These are phyloP conservation scores for Euthynnus affinis DNA, from an alignment of 2,797 vertebrate genomes.

Conservation along the genomic window DNA sequence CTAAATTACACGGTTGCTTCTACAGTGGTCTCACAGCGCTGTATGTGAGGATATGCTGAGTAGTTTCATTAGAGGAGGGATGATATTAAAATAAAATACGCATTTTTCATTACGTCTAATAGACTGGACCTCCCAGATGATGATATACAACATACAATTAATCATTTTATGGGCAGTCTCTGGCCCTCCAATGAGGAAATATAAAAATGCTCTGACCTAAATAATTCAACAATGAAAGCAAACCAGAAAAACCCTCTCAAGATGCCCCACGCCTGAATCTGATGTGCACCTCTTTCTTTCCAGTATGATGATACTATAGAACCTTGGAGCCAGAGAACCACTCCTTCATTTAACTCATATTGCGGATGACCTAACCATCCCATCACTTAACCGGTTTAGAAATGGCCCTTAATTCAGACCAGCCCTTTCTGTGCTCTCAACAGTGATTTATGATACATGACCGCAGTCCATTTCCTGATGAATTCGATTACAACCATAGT, in stretches of 20 bases:
- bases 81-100: constrained; percentile 20
- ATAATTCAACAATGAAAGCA: constrained; percentile 46
- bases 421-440: constrained; percentile 64
- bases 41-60: constrained; percentile 28
- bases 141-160: background rate
- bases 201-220: constrained; percentile 51
- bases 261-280: constrained; percentile 31
- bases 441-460: constrained; percentile 80
- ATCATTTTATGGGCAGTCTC: background rate
- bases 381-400: constrained; percentile 78
- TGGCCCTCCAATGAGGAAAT: background rate
- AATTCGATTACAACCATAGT: constrained; percentile 67
- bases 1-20: constrained; percentile 63
- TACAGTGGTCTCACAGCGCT: constrained; percentile 48
- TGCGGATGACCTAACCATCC: constrained; percentile 70
- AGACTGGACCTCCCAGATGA: background rate
- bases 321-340: constrained; percentile 41
- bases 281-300: constrained; percentile 35
- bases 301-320: constrained; percentile 24
- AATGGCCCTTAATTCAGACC: constrained; percentile 68
- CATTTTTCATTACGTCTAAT: background rate
- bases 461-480: constrained; percentile 70
- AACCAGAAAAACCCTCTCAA: constrained; percentile 29
- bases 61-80: constrained; percentile 15
- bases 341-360: constrained; percentile 61